Base-by-base conservation (phyloP, 2,113 vertebrate species). In the Brachyhypopomus gauderio region DNA sequence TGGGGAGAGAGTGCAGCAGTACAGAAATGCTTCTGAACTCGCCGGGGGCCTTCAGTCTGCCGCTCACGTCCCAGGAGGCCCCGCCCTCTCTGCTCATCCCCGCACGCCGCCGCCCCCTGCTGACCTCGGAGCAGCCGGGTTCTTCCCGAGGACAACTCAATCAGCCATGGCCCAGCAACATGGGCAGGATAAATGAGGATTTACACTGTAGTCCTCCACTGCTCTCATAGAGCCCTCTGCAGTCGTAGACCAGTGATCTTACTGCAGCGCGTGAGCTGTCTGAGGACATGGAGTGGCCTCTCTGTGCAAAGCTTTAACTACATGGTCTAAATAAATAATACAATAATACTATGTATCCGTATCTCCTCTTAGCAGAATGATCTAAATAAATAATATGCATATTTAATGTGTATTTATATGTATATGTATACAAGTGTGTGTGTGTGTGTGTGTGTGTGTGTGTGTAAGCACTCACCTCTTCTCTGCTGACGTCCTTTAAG, bases 401-500 rank as follows among this genome's bases (percentile, higher is more conserved):
- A 25, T 63, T 11, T 25, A 63, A 25, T 63, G 9, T 63, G 23
- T 63, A 36, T 67, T 25, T 67, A 36, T n/a, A 38, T 38, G 22
- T 20, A 67, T 38, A 19, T 19, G 16, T 66, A 17, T 64, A 30
- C 14, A 11, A 14, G 8, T 12, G 8, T 27, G 20, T 14, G 8
- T 70, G 6, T 66, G 25, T 30, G 20, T 70, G 19, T 3, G 86
- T 30, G 23, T 71, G 27, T 22, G 4, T 58, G 19, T 16, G 34
- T 20, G 20, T 3, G 86, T 30, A 30, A 63, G 36, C 41, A 72
- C 80, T 88, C 78, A 91, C 89, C 80, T 91, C 88, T 86, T 80
- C 87, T 84, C 84, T 55, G 86, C 77, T 78, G 77, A 84, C 75
- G 79, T 80, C 71, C 87, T 90, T 92, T 94, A 94, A 87, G 93